Evolutionary conservation across 2,797 vertebrate species (phyloP), one percentile per base, ranked within the genome.

Genomic region (Pangasius krempfi): DNA sequence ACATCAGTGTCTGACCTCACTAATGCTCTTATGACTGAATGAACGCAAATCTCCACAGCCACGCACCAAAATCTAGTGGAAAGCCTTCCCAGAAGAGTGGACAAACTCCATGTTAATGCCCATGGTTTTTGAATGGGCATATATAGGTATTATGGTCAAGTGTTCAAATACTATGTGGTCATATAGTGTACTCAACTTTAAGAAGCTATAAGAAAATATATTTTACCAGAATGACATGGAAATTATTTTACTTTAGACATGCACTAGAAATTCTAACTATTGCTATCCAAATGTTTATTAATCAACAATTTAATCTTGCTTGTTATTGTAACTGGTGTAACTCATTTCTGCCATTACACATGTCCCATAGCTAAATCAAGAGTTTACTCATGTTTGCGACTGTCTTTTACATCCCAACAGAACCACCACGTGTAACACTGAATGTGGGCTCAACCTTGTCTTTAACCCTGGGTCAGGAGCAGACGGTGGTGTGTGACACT

Each of bases 401-500:
- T 66, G 9, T 85, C 30, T 44, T 27, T 58, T 66, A 62, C 25
- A 12, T 60, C 60, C 4, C 89, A 80, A 84, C 92, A 97, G 97
- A 96, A 90, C 84, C 93, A 10, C 97, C 97, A 2, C 92, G 88
- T 0, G 96, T 97, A 73, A 94, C 92, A n/a, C 0, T 97, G 79
- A 97, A 89, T 0, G 79, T 94, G 0, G 92, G 82, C 60, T 27
- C 94, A 0, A 40, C 64, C 2, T 86, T 97, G 4, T 82, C 86
- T 0, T 89, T 97, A 89, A 75, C 2, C 88, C 94, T 93, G 12
- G 96, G 93, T 0, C 82, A 68, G 2, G 95, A 96, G 44, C 92
- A 94, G 87, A 97, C 95, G 92, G 89, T 97, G 78, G 5, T 94
- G 3, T 97, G 97, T 80, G 89, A 92, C 0, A 94, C 93, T 0